Base-by-base conservation (phyloP, 2,113 vertebrate species). In the Ammospiza caudacuta region DNA sequence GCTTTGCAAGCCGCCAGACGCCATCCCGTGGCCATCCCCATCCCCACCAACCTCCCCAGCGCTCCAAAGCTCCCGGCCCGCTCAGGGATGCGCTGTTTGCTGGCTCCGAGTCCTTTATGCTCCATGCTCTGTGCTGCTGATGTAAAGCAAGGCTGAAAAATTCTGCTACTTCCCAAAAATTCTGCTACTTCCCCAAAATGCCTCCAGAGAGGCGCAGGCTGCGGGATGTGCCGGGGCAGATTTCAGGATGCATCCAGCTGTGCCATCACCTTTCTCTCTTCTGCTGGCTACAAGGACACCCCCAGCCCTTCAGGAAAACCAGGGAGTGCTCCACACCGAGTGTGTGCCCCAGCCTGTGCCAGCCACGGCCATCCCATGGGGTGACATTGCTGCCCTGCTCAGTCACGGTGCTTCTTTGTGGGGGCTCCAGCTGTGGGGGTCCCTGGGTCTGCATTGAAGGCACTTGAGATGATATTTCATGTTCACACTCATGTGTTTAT, bases 91-190 rank as follows among this genome's bases (percentile, higher is more conserved):
- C 2, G 11, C 58, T 22, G 87, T 3, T 59, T 1, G 9, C 58
- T 31, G 10, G 1, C 14, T 3, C 0, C 5, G 2, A 28, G 33
- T 2, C 16, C 43, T 4, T 2, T 1, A 3, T 0, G 18, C 44
- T 9, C 12, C 3, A 1, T 2, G 7, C 3, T 54, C 31, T 62
- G 41, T 8, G 9, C 4, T 25, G 28, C 28, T 41, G 6, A 23
- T 3, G 49, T 17, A 61, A 54, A 33, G 49, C 21, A 27, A 57
- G 18, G 64, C 51, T 49, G 61, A 64, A 76, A 57, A 4, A 4
- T n/a, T 59, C 49, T 41, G 47, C 5, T 17, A 0, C 11, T 47
- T 8, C n/a, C 57, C 39, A 64, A 76, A 57, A 4, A 4, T n/a
- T 59, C 49, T 41, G 47, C 5, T 15, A 0, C 11, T 47, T 8